Conservation (phyloP, 2,888 invertebrate species). For the Scaptomyza tumidula region DNA sequence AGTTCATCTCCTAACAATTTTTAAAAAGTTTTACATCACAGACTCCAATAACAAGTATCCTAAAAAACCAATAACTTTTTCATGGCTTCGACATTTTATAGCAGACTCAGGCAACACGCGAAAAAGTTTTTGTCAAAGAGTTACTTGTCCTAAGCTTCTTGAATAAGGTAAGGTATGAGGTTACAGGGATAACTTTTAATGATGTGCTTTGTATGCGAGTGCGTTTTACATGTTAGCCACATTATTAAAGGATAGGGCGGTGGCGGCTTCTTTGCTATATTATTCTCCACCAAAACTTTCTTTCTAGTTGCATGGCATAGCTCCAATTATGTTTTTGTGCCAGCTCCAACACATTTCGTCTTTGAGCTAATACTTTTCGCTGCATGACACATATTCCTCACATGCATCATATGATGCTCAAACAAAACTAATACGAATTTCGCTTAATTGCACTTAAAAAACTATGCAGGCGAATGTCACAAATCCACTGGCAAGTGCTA, state of each 20-base stretch:
- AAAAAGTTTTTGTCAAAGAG: conserved; percentile 52
- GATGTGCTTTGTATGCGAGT: conserved; percentile 75
- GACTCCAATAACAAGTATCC: background rate
- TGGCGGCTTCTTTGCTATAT: conserved; percentile 47
- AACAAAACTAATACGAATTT: conserved; percentile 71
- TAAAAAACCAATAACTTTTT: conserved; percentile 9
- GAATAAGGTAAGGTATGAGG: background rate
- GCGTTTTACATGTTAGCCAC: conserved; percentile 69
- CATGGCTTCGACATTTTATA: conserved; percentile 20
- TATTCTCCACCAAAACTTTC: conserved; percentile 6
- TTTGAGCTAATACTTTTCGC: conserved; percentile 64
- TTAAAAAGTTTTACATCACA: background rate
- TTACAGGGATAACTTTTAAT: conserved; percentile 63
- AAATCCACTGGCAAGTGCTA: conserved; percentile 61
- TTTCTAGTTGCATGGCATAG: too few species aligned
- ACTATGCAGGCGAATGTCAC: conserved; percentile 74
- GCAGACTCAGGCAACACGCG: conserved; percentile 26
- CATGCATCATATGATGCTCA: conserved; percentile 1
- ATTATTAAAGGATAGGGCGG: conserved; percentile 63
- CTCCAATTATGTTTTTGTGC: conserved; percentile 61
- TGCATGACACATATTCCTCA: conserved; percentile 48
- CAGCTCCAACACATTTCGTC: conserved; percentile 44
- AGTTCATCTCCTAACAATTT: background rate
- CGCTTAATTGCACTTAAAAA: conserved; percentile 76
- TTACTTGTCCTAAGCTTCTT: conserved; percentile 37